Conservation (phyloP, 1,140 invertebrate species). For the Steinernema feltiae region DNA sequence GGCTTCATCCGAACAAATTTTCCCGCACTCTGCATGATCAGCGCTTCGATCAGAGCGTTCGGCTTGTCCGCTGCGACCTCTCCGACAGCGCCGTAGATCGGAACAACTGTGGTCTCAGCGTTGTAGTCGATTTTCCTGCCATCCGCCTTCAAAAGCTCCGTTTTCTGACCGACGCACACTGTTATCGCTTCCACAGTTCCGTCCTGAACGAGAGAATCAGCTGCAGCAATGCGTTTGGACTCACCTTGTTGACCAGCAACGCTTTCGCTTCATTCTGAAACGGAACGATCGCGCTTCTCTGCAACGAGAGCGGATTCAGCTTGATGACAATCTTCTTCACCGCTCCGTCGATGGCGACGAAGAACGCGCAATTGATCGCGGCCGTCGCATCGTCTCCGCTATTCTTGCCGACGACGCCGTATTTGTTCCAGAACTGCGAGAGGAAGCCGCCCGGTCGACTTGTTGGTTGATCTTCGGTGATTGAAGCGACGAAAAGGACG, state of each 20-base stretch:
- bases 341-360: not conserved
- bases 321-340: not conserved
- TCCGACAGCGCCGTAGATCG: not conserved
- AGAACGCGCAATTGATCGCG: not conserved
- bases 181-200: not conserved
- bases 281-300: not conserved
- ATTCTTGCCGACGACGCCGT: not conserved
- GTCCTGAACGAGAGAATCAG: not conserved
- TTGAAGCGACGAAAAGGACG: not conserved
- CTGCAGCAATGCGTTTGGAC: no score
- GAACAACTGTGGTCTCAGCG: not conserved
- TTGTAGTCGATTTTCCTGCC: no score
- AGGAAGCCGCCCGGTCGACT: not conserved
- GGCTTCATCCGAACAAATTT: not conserved
- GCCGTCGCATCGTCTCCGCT: not conserved
- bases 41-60: not conserved
- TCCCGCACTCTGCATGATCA: not conserved
- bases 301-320: not conserved
- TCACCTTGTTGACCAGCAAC: not conserved
- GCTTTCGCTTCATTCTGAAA: not conserved
- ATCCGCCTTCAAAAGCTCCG: no score
- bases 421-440: slow-evolving; percentile 5
- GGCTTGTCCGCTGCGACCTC: not conserved
- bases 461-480: not conserved
- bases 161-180: not conserved